A percentile compares a stretch with the other conserved stretches of the same genome.
phyloP scores from a whole-genome alignment of 2,797 vertebrate species.

The Spheniscus humboldti region DNA sequence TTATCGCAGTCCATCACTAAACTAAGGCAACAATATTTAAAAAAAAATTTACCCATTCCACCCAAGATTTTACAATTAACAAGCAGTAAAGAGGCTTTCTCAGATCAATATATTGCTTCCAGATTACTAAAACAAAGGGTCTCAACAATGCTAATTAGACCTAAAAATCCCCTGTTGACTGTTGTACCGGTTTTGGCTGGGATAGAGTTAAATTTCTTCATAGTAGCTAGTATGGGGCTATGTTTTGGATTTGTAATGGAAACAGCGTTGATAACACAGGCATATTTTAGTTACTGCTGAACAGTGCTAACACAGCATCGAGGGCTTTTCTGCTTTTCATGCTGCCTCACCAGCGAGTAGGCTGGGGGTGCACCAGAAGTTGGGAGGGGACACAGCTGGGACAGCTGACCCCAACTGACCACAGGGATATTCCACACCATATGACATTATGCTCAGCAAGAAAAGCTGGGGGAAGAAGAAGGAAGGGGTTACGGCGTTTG shows the following conservation, averaged over 20 bases:
- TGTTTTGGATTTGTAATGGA: not conserved
- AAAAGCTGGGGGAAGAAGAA: not conserved
- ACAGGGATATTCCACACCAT: not conserved
- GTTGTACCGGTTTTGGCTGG: not conserved
- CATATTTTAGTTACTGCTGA: not conserved
- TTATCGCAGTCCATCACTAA: not conserved
- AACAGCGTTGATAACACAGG: not conserved
- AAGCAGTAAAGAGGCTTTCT: not conserved
- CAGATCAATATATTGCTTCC: not conserved
- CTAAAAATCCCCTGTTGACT: not conserved
- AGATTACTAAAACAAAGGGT: not conserved
- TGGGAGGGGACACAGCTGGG: not conserved
- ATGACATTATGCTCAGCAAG: not conserved
- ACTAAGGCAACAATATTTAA: not conserved
- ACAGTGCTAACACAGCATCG: not conserved
- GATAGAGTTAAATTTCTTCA: not conserved
- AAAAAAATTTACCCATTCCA: not conserved
- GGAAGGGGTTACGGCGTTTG: not conserved
- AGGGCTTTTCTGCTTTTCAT: not conserved
- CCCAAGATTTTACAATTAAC: not conserved
- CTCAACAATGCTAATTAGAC: not conserved
- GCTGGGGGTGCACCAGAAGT: fast-evolving
- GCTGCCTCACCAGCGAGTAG: not conserved
- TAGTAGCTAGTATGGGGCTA: not conserved
- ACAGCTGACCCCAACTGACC: not conserved